Base-by-base conservation (phyloP, 2,797 vertebrate species). In the Hybognathus amarus region DNA sequence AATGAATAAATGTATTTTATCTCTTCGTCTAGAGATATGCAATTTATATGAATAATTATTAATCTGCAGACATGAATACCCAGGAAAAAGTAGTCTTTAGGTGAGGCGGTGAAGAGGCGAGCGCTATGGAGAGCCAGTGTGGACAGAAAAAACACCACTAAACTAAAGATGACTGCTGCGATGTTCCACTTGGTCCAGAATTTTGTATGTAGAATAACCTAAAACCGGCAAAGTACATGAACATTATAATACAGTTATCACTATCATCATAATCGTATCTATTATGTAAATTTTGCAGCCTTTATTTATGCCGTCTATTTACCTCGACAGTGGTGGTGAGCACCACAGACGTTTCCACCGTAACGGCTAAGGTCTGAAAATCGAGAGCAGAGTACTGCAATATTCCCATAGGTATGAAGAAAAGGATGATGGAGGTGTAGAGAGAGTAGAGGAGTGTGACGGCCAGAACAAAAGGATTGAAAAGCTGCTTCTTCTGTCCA, bases 321-420 rank as follows among this genome's bases (percentile, higher is more conserved):
- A 98, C 98, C 97, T 99, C 97, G 38, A 92, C 0, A 0, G 92
- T 95, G 85, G 95, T 89, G 0, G 94, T 90, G 70, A 99, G 92
- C 18, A 95, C 76, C 0, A 92, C 91, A 0, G 96, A 95, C 6
- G 97, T 94, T 42, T 95, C 91, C 71, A 97, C 90, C 0, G 95
- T 95, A 79, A 96, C 80, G 0, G 95, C 92, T 12, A 98, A 95
- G 64, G 96, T 96, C 94, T 99, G 97, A 0, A 93, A 95, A 91
- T 98, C 97, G 2, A 92, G 89, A 0, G 90, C 83, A 0, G 52
- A 86, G 91, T 96, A 81, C 24, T 87, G 33, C 47, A 95, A 95
- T 87, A 95, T 91, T 84, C 96, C 94, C 54, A 93, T 83, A 0
- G 96, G 87, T 17, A 97, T 64, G 87, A 97, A 98, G 93, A 97